phyloP scores from a whole-genome alignment of 1,140 invertebrate genomes.

The Lepidurus packardi region DNA sequence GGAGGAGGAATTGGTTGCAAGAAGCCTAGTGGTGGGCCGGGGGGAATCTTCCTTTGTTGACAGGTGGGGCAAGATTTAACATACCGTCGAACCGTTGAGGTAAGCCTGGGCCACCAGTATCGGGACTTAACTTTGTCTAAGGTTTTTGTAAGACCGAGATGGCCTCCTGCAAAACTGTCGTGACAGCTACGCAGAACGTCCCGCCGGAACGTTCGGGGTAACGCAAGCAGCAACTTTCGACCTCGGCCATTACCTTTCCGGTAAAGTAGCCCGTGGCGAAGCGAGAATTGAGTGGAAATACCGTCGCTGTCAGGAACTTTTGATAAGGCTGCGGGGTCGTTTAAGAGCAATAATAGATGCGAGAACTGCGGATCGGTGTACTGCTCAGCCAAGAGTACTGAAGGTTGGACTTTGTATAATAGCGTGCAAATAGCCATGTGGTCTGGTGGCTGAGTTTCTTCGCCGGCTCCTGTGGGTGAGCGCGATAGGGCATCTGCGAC shows the following conservation, averaged over 20 bases:
- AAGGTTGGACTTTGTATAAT: too few relatives aligned
- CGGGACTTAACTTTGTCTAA: conserved; percentile 31
- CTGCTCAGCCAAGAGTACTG: too few relatives aligned
- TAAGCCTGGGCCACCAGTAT: conserved; percentile 36
- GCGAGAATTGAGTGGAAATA: too few relatives aligned
- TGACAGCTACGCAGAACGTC: conserved; percentile 32
- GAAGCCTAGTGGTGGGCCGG: neutral
- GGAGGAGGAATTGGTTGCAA: neutral
- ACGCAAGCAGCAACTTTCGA: neutral
- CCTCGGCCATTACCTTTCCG: too few relatives aligned
- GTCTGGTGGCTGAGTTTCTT: neutral
- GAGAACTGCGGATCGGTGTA: too few relatives aligned
- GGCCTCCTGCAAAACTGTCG: conserved; percentile 33
- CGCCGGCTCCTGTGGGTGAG: neutral
- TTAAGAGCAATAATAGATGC: neutral
- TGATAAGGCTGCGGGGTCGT: neutral
- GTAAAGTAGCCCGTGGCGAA: too few relatives aligned
- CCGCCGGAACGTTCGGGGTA: conserved; percentile 28
- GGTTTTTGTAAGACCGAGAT: conserved; percentile 35
- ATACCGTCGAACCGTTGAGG: conserved; percentile 31
- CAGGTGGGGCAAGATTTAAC: conserved; percentile 35
- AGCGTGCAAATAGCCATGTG: too few relatives aligned
- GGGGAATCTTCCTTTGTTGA: conserved; percentile 33
- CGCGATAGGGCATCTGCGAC: conserved; percentile 26
- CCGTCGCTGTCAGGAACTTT: too few relatives aligned